phyloP scores from a whole-genome alignment of 2,797 vertebrate species.

The Arrhamphus sclerolepis region DNA sequence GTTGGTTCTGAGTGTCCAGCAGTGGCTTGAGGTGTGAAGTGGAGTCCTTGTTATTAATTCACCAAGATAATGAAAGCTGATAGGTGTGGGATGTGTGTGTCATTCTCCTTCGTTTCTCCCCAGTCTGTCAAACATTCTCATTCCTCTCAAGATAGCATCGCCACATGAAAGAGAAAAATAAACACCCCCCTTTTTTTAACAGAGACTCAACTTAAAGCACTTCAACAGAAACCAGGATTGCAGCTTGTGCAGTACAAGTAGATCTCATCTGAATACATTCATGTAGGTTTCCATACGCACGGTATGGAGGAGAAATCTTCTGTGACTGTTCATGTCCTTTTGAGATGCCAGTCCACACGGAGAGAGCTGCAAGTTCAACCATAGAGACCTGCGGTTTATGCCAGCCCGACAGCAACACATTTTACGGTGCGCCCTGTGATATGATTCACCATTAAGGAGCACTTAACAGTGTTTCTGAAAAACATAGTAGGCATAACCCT shows the following conservation, averaged over 20 bases:
- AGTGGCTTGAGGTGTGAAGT: slow-evolving; percentile 45
- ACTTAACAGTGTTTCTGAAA: slow-evolving; percentile 79
- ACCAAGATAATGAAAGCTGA: slow-evolving; percentile 31
- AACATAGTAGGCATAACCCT: slow-evolving; percentile 69
- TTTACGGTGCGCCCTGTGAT: slow-evolving; percentile 62
- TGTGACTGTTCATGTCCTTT: slow-evolving; percentile 60
- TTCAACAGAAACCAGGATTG: slow-evolving; percentile 61
- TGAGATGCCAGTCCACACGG: slow-evolving; percentile 54
- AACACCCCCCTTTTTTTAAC: slow-evolving; percentile 48
- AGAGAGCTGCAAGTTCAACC: slow-evolving; percentile 52
- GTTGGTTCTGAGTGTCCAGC: slow-evolving; percentile 51
- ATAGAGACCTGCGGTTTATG: slow-evolving; percentile 47
- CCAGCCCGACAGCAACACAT: slow-evolving; percentile 59
- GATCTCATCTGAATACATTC: slow-evolving; percentile 80
- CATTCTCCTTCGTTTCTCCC: slow-evolving; percentile 33
- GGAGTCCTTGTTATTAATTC: slow-evolving; percentile 44
- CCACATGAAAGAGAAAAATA: slow-evolving; percentile 58
- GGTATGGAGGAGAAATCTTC: slow-evolving; percentile 58
- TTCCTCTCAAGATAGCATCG: slow-evolving; percentile 54
- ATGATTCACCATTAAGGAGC: slow-evolving; percentile 81
- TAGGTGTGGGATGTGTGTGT: slow-evolving; percentile 30
- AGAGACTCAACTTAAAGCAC: slow-evolving; percentile 74
- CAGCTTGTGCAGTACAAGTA: slow-evolving; percentile 70
- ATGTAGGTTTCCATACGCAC: slow-evolving; percentile 67
- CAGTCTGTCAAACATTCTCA: slow-evolving; percentile 30